phyloP scores from a whole-genome alignment of 2,888 invertebrate species.

The Pachycephus smyrnensis region DNA sequence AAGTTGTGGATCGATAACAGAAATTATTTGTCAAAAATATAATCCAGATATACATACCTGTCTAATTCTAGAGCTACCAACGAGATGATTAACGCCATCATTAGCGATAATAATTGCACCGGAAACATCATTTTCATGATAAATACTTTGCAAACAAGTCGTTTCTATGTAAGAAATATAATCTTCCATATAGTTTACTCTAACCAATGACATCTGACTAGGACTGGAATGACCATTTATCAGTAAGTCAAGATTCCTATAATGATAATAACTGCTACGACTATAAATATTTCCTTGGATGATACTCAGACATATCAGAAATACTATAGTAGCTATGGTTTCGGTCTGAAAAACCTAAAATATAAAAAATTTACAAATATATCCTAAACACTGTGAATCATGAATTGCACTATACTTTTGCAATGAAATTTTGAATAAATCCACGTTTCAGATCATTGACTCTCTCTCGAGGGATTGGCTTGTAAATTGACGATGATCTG shows the following conservation, averaged over 20 bases:
- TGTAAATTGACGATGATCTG: background rate
- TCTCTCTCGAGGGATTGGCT: background rate
- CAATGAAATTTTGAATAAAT: background rate
- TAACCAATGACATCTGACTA: background rate
- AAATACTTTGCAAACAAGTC: background rate
- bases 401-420: background rate
- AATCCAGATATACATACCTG: background rate
- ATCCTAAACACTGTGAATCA: too few relatives aligned
- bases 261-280: background rate
- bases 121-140: background rate
- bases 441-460: background rate
- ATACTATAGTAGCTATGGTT: background rate
- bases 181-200: background rate
- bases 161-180: background rate
- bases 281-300: background rate
- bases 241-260: background rate
- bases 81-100: background rate
- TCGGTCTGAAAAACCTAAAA: background rate
- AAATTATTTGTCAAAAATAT: too few relatives aligned
- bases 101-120: background rate
- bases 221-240: too few relatives aligned
- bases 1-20: too few relatives aligned
- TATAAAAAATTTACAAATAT: background rate
- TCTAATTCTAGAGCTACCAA: background rate
- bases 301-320: background rate